Evolutionary conservation across 2,113 vertebrate species (phyloP).

Genomic region (Coptodon rendalli): DNA sequence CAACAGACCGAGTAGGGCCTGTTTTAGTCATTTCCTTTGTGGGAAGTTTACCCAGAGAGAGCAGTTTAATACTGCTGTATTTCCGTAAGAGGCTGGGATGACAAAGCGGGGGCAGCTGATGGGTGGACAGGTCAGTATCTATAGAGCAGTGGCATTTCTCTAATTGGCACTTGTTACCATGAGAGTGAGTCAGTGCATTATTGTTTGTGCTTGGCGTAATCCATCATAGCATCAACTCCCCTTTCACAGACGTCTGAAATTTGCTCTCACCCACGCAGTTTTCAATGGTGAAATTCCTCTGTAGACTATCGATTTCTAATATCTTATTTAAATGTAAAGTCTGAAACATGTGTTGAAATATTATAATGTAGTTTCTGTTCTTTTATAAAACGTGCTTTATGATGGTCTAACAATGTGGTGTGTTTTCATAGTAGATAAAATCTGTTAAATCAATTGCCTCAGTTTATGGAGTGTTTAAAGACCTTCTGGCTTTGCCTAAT

Average conservation of each 20-base stretch:
- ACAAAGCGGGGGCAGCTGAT: neutral
- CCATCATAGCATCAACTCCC: neutral
- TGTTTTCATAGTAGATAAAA: conserved; percentile 56
- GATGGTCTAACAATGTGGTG: conserved; percentile 45
- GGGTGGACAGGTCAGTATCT: conserved; percentile 14
- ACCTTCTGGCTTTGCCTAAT: conserved; percentile 50
- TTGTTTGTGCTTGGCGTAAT: conserved; percentile 13
- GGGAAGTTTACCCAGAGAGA: neutral
- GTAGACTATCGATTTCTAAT: neutral
- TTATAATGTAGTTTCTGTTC: conserved; percentile 19
- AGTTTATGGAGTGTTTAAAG: conserved; percentile 44
- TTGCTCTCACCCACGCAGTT: conserved; percentile 21
- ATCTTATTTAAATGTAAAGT: conserved; percentile 28
- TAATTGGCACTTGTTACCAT: conserved; percentile 53
- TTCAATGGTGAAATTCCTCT: conserved; percentile 1
- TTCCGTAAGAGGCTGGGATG: neutral
- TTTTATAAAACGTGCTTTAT: conserved; percentile 39
- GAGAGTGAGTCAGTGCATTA: conserved; percentile 5
- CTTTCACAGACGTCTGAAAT: conserved; percentile 6
- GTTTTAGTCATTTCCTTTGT: conserved; percentile 43
- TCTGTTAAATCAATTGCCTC: conserved; percentile 46
- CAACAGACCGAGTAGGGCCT: conserved; percentile 33
- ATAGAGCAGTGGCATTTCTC: conserved; percentile 43
- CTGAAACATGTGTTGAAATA: conserved; percentile 41
- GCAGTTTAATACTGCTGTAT: neutral